Conservation (phyloP, 2,113 vertebrate species). For the Lamprologus sp. region DNA sequence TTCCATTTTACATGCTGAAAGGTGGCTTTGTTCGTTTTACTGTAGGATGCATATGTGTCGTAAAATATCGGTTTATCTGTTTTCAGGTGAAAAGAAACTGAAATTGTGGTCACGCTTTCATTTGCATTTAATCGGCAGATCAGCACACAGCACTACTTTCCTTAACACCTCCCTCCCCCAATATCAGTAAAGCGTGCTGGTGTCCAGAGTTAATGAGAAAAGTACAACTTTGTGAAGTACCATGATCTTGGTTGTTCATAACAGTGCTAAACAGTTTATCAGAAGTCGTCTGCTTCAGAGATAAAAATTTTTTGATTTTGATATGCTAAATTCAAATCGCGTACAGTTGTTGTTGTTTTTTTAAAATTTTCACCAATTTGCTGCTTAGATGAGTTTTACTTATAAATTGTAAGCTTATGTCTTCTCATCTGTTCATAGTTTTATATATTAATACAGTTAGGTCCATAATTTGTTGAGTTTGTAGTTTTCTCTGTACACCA, state of each 20-base stretch:
- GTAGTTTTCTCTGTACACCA: background rate
- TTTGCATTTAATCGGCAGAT: background rate
- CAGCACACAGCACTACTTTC: background rate
- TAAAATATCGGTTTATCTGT: background rate
- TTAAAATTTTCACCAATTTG: accelerated
- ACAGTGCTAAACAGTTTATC: background rate
- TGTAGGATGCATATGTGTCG: background rate
- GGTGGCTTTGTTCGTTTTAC: background rate
- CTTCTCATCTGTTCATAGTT: background rate
- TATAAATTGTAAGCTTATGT: background rate
- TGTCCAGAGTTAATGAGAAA: background rate
- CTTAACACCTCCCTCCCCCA: background rate
- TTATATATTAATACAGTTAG: background rate
- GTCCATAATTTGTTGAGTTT: background rate
- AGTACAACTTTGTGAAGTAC: background rate
- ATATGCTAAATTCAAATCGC: background rate
- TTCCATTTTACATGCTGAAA: background rate
- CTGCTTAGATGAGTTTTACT: background rate
- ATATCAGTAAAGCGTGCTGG: background rate
- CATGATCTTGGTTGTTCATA: background rate
- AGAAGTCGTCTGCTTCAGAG: background rate
- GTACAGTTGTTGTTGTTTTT: accelerated
- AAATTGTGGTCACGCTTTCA: background rate
- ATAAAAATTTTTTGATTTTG: accelerated
- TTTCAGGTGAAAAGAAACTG: background rate